A percentile compares a stretch with the other conserved stretches of the same genome.
Conservation (phyloP, 2,797 vertebrate species). For the Sebastes minor region DNA sequence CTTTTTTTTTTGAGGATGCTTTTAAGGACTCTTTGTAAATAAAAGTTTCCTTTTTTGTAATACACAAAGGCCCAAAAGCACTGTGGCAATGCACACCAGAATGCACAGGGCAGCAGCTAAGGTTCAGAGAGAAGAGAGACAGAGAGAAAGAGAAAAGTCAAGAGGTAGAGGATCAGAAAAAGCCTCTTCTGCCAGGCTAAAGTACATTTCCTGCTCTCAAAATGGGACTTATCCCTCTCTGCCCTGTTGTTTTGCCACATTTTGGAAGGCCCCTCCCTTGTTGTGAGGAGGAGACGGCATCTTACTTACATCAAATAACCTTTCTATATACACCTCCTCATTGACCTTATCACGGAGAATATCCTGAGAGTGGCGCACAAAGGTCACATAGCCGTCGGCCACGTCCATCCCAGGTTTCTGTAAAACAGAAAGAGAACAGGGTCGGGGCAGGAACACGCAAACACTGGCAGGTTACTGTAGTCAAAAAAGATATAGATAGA, state of each 20-base stretch:
- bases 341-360: slow-evolving; percentile 99
- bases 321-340: slow-evolving; percentile 99
- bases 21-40: slow-evolving; percentile 85
- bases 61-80: slow-evolving; percentile 85
- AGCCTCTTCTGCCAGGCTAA: slow-evolving; percentile 73
- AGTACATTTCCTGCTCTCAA: slow-evolving; percentile 84
- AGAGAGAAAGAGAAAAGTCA: slow-evolving; percentile 59
- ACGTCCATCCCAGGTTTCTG: slow-evolving; percentile 99
- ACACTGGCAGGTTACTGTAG: background rate
- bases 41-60: slow-evolving; percentile 66
- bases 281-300: slow-evolving; percentile 95
- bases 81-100: slow-evolving; percentile 86
- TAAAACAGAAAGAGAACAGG: slow-evolving; percentile 48
- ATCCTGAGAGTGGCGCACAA: slow-evolving; percentile 99
- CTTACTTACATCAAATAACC: slow-evolving; percentile 99
- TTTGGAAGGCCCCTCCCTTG: slow-evolving; percentile 93
- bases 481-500: background rate
- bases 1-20: slow-evolving; percentile 78
- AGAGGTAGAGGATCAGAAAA: slow-evolving; percentile 57
- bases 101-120: slow-evolving; percentile 85
- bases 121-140: slow-evolving; percentile 84
- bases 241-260: slow-evolving; percentile 99
- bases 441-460: background rate
- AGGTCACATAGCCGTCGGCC: slow-evolving; percentile 99
- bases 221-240: slow-evolving; percentile 99